These are phyloP conservation scores for Pyrgus malvae DNA, from an alignment of 2,888 invertebrate species.

Conservation along the genomic window DNA sequence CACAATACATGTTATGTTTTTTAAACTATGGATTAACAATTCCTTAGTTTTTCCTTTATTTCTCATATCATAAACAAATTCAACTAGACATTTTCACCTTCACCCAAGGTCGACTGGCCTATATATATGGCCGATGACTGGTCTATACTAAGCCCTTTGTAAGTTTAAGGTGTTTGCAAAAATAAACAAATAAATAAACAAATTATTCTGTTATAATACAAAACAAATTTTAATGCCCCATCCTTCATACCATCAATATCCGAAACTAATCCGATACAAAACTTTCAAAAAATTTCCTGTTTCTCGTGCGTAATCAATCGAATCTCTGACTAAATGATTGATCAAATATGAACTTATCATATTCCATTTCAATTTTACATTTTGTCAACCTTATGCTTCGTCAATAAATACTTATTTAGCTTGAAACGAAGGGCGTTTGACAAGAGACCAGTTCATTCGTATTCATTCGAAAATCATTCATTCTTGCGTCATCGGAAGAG, in stretches of 20 bases:
- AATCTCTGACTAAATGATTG: slow-evolving; percentile 25
- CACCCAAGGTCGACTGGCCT: too few relatives aligned
- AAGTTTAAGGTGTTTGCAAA: too few relatives aligned
- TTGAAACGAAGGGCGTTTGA: background rate
- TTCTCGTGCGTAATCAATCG: slow-evolving; percentile 10
- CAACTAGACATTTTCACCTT: too few relatives aligned
- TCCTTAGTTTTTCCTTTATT: too few relatives aligned
- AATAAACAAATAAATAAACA: too few relatives aligned
- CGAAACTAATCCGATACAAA: slow-evolving; percentile 2
- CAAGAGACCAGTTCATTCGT: slow-evolving; percentile 27
- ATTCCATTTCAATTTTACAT: background rate
- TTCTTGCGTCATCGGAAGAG: slow-evolving; percentile 55
- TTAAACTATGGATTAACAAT: too few relatives aligned
- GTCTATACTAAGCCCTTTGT: too few relatives aligned
- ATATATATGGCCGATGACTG: too few relatives aligned
- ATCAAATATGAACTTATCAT: slow-evolving; percentile 18
- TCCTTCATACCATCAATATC: slow-evolving; percentile 1
- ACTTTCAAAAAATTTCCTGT: slow-evolving; percentile 9
- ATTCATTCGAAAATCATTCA: slow-evolving; percentile 47
- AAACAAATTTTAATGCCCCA: too few relatives aligned
- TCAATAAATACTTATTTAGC: background rate
- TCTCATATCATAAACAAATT: too few relatives aligned
- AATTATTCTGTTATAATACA: too few relatives aligned
- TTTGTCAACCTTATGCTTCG: background rate
- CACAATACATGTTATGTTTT: too few relatives aligned